Conservation (phyloP, 2,797 vertebrate species). For the Columba guinea region DNA sequence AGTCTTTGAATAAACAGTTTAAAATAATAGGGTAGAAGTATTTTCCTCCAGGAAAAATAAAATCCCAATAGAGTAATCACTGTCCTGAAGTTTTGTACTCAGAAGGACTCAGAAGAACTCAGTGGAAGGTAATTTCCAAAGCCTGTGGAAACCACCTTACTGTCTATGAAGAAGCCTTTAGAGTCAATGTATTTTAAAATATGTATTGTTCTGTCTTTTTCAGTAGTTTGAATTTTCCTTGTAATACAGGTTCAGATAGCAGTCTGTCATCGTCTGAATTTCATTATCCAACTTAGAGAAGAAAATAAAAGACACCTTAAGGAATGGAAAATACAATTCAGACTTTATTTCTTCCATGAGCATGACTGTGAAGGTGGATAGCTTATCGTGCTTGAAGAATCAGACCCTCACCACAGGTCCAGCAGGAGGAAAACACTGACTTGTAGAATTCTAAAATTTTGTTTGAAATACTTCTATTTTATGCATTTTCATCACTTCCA, state of each 20-base stretch:
- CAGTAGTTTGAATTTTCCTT: neutral
- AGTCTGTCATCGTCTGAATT: neutral
- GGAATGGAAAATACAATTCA: neutral
- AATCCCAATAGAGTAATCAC: neutral
- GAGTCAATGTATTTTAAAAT: neutral
- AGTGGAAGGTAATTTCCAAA: neutral
- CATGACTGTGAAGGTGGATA: neutral
- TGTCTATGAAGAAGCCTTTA: neutral
- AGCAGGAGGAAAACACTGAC: neutral
- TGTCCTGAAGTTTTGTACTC: neutral
- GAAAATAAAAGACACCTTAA: neutral
- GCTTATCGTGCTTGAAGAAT: neutral
- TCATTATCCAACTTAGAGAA: neutral
- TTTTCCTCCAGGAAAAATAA: neutral
- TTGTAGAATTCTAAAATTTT: neutral
- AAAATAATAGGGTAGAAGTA: neutral
- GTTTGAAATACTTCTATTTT: neutral
- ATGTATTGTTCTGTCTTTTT: neutral
- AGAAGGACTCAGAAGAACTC: no score
- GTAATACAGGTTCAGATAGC: neutral
- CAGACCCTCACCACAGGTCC: neutral
- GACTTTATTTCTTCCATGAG: neutral
- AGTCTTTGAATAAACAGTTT: neutral
- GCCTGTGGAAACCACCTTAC: neutral
- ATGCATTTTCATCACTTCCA: neutral